Evolutionary conservation across 2,113 vertebrate species (phyloP).

Genomic region (Chaetops frenatus): DNA sequence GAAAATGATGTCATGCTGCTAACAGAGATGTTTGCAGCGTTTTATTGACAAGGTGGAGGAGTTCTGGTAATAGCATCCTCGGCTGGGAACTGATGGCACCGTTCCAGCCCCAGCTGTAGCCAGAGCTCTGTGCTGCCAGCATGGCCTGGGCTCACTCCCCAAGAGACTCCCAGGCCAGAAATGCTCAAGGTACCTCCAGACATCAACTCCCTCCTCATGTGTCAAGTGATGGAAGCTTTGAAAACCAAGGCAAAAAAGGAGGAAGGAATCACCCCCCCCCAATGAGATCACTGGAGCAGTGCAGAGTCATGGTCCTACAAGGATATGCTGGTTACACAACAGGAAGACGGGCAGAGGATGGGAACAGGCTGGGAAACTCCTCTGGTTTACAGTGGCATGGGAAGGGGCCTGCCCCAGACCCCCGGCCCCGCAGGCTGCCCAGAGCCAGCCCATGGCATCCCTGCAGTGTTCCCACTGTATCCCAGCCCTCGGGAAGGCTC

Average conservation of each 20-base stretch:
- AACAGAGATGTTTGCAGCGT: conserved; percentile 43
- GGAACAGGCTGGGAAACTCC: neutral
- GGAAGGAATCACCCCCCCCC: conserved; percentile 19
- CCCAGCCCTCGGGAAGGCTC: neutral
- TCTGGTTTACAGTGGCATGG: neutral
- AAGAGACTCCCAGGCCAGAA: neutral
- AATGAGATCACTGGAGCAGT: conserved; percentile 36
- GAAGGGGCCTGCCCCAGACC: neutral
- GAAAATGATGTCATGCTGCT: conserved; percentile 60
- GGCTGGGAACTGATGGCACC: conserved; percentile 37
- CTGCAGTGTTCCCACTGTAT: fast-evolving
- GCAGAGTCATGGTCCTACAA: conserved; percentile 54
- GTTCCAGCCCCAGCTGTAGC: conserved; percentile 41
- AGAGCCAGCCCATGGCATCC: neutral
- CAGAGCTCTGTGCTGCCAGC: neutral
- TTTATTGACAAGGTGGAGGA: conserved; percentile 65
- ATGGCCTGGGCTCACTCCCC: neutral
- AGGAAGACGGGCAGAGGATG: neutral
- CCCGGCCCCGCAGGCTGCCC: neutral
- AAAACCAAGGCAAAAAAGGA: neutral
- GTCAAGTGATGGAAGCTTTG: neutral
- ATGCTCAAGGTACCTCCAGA: neutral
- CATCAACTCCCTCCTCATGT: conserved; percentile 17
- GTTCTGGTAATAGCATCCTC: conserved; percentile 64
- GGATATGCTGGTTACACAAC: neutral